phyloP scores from a whole-genome alignment of 2,888 invertebrate genomes.

The Onthophagus sagittarius region DNA sequence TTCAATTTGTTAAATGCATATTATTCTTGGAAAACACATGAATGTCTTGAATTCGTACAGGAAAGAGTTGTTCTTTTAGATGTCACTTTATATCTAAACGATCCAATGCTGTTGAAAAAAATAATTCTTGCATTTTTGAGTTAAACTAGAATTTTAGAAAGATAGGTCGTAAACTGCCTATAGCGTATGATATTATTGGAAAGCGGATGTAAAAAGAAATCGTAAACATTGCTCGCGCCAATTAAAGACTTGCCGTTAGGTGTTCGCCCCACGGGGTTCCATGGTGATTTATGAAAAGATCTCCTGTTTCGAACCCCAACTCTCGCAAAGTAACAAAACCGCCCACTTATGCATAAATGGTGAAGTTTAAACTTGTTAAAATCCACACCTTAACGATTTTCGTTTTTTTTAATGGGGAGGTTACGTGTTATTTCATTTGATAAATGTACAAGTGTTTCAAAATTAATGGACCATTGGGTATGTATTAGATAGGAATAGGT shows the following conservation, averaged over 20 bases:
- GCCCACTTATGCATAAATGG: not conserved
- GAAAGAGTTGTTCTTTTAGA: no score
- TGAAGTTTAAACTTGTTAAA: not conserved
- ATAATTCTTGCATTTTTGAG: not conserved
- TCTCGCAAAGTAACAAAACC: not conserved
- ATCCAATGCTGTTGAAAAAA: not conserved
- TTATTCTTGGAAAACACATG: not conserved
- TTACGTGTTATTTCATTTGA: no score
- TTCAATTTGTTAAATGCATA: not conserved
- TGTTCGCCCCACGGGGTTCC: conserved; percentile 28
- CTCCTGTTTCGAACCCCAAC: not conserved
- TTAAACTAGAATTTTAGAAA: not conserved
- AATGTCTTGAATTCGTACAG: no score
- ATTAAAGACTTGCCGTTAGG: conserved; percentile 28
- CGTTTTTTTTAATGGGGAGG: no score
- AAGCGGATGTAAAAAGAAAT: not conserved
- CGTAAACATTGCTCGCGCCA: conserved; percentile 22
- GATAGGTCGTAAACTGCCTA: not conserved
- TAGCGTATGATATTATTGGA: not conserved
- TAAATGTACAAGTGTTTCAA: no score
- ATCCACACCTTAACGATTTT: no score
- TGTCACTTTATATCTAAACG: no score
- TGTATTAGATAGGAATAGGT: no score
- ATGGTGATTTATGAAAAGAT: conserved; percentile 22
- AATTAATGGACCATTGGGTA: no score